Evolutionary conservation across 1,140 invertebrate species (phyloP).

Genomic region (Pomacea maculata): DNA sequence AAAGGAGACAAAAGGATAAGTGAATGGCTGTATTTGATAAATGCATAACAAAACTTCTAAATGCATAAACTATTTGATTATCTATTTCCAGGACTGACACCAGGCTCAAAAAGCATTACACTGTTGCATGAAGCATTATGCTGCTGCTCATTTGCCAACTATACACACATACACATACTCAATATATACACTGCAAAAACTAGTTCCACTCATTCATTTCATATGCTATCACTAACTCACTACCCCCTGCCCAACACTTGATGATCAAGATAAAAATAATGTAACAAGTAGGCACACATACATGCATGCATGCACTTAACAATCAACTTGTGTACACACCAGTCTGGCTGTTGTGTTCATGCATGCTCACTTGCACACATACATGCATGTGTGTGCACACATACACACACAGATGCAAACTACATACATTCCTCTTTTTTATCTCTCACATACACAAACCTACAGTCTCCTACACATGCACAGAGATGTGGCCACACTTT

Average conservation of each 20-base stretch:
- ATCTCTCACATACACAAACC: not conserved
- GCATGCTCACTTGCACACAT: no score
- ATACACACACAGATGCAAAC: constrained; percentile 2
- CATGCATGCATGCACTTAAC: not conserved
- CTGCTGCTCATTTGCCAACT: no score
- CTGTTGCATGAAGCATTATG: no score
- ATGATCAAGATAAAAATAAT: not conserved
- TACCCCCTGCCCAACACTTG: not conserved
- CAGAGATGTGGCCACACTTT: not conserved
- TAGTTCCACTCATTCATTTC: not conserved
- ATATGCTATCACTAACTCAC: not conserved
- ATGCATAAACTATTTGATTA: no score
- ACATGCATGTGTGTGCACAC: not conserved
- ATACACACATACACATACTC: not conserved
- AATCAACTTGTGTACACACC: no score
- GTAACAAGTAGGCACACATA: not conserved
- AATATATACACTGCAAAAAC: not conserved
- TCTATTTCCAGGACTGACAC: no score
- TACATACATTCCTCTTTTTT: not conserved
- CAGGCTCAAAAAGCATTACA: no score
- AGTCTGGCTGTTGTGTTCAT: no score
- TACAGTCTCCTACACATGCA: not conserved
- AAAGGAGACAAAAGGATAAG: no score
- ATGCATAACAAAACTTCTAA: no score
- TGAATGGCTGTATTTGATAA: no score